Evolutionary conservation across 2,113 vertebrate species (phyloP).

Genomic region (Hippocampus mohnikei): DNA sequence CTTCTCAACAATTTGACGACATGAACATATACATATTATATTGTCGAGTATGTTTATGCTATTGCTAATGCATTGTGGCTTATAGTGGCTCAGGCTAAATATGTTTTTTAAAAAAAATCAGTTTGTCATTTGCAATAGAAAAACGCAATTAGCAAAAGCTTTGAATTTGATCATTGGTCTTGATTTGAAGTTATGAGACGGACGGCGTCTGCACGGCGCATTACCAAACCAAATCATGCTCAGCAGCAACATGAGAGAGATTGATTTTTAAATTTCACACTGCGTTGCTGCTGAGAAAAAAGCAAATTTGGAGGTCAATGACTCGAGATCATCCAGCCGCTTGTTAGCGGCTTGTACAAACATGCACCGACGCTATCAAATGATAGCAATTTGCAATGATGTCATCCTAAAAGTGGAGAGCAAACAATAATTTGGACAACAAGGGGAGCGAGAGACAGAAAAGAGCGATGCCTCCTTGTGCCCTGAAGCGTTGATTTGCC

Average conservation of each 20-base stretch:
- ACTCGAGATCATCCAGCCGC: background rate
- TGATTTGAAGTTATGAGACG: background rate
- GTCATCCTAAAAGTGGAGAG: background rate
- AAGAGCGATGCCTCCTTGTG: no score
- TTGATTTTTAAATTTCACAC: constrained; percentile 3
- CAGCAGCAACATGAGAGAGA: background rate
- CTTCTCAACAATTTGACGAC: no score
- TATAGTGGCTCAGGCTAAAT: background rate
- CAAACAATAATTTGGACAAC: background rate
- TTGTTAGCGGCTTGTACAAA: background rate
- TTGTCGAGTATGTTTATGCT: no score
- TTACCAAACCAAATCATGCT: constrained; percentile 2
- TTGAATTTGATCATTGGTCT: background rate
- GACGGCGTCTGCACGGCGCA: background rate
- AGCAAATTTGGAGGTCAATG: background rate
- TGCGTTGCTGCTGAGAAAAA: constrained; percentile 1
- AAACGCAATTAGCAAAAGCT: background rate
- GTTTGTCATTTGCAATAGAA: background rate
- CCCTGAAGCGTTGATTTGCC: constrained; percentile 6
- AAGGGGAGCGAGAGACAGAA: background rate
- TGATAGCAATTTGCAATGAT: background rate
- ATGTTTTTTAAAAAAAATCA: background rate
- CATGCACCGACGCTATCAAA: background rate
- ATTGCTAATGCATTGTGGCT: no score
- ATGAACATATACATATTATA: no score